Percentiles rank a stretch among this genome's conserved stretches.
phyloP scores from a whole-genome alignment of 2,113 vertebrate genomes.

The Reinhardtius hippoglossoides region DNA sequence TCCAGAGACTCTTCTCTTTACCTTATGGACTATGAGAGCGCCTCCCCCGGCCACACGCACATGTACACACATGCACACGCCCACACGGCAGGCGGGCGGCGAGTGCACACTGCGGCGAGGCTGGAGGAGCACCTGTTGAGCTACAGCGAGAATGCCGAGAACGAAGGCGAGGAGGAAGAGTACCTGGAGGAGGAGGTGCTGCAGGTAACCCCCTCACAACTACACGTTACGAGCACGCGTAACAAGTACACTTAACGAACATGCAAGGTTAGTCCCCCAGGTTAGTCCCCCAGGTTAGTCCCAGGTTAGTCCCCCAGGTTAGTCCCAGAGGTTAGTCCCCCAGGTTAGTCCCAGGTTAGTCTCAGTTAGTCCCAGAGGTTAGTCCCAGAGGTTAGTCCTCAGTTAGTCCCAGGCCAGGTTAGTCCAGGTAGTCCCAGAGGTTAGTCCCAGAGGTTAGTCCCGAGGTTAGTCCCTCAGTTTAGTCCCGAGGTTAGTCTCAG shows the following conservation, averaged over 20 bases:
- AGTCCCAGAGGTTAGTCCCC: neutral
- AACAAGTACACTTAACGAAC: neutral
- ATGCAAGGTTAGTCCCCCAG: neutral
- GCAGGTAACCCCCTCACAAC: slow-evolving; percentile 75
- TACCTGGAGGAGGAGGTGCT: slow-evolving; percentile 82
- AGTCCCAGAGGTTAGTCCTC: too few relatives aligned
- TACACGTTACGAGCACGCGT: neutral
- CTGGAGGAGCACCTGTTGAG: slow-evolving; percentile 78
- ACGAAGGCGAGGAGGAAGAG: slow-evolving; percentile 75
- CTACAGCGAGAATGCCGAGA: slow-evolving; percentile 83
- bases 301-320: neutral
- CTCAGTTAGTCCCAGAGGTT: neutral
- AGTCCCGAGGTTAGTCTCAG: neutral
- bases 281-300: neutral
- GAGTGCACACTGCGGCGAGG: neutral
- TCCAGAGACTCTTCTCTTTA: slow-evolving; percentile 59
- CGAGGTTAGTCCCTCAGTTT: too few relatives aligned
- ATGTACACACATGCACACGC: neutral
- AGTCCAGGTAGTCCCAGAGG: too few relatives aligned
- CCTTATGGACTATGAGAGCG: slow-evolving; percentile 83
- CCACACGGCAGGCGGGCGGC: neutral
- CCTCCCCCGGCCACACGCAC: neutral
- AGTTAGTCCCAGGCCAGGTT: too few relatives aligned
- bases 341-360: neutral
- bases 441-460: too few relatives aligned